phyloP scores from a whole-genome alignment of 2,113 vertebrate genomes.

The Equus quagga region DNA sequence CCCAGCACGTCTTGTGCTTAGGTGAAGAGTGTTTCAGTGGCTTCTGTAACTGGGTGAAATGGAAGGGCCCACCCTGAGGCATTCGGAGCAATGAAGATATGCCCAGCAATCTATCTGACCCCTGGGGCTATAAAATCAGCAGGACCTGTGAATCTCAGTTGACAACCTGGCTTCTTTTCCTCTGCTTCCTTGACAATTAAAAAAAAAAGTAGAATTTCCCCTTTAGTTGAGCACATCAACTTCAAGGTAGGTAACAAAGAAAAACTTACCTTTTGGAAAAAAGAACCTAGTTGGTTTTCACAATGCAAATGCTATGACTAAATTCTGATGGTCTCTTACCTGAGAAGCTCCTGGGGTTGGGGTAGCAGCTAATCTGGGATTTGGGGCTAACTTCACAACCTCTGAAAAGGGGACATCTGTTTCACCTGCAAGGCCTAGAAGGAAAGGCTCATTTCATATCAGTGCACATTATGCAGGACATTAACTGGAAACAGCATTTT shows the following conservation, averaged over 20 bases:
- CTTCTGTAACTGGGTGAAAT: not conserved
- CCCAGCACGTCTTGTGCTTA: not conserved
- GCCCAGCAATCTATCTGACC: not conserved
- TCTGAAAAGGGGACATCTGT: conserved; percentile 88
- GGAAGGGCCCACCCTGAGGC: not conserved
- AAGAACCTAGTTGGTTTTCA: not conserved
- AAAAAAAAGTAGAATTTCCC: not conserved
- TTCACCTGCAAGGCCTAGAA: conserved; percentile 89
- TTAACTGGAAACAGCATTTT: not conserved
- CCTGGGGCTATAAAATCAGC: not conserved
- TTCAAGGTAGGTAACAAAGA: not conserved
- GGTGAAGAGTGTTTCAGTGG: not conserved
- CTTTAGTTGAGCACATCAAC: not conserved
- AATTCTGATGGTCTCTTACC: conserved; percentile 84
- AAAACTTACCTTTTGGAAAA: not conserved
- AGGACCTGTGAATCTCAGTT: not conserved
- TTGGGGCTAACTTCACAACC: conserved; percentile 87
- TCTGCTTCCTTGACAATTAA: not conserved
- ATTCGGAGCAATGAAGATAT: not conserved
- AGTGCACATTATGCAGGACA: conserved; percentile 14
- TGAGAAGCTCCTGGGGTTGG: conserved; percentile 86
- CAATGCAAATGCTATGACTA: not conserved
- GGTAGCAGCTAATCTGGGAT: conserved; percentile 88
- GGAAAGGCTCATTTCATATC: conserved; percentile 74
- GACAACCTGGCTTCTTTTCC: not conserved